These are phyloP conservation scores for Epinotia ramella DNA, from an alignment of 2,888 invertebrate genomes.

Conservation along the genomic window DNA sequence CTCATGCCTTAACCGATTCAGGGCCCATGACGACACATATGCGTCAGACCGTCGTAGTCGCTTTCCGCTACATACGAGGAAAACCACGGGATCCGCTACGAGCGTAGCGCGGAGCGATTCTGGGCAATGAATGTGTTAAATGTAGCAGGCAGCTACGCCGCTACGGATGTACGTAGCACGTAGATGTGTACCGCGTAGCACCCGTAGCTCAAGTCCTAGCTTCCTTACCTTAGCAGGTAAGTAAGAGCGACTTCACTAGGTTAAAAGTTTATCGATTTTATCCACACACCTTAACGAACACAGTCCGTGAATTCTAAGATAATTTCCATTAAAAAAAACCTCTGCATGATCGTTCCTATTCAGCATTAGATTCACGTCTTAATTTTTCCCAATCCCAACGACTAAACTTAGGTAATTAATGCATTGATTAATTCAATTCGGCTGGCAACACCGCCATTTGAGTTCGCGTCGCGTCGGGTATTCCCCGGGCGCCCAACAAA, in stretches of 20 bases:
- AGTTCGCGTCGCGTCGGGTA: constrained; percentile 54
- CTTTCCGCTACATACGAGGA: too few relatives aligned
- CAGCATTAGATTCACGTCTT: constrained; percentile 11
- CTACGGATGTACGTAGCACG: constrained; percentile 12
- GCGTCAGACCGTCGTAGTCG: too few relatives aligned
- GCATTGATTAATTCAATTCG: constrained; percentile 76
- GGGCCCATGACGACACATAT: too few relatives aligned
- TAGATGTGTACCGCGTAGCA: constrained; percentile 1
- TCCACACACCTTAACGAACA: neutral
- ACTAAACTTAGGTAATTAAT: constrained; percentile 68
- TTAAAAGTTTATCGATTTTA: neutral
- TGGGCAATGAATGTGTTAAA: too few relatives aligned
- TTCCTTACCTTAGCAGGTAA: neutral
- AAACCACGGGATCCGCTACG: too few relatives aligned
- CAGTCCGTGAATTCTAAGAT: neutral
- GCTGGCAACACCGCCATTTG: constrained; percentile 73
- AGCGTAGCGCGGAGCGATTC: too few relatives aligned
- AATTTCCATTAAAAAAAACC: constrained; percentile 3
- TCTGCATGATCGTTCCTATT: neutral
- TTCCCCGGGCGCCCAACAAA: constrained; percentile 61
- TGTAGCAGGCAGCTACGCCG: constrained; percentile 3
- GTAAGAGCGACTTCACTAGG: neutral
- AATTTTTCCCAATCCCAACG: constrained; percentile 30
- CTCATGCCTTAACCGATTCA: too few relatives aligned
- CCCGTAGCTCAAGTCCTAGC: neutral